Evolutionary conservation across 2,888 invertebrate species (phyloP).

Genomic region (Acleris sparsana): DNA sequence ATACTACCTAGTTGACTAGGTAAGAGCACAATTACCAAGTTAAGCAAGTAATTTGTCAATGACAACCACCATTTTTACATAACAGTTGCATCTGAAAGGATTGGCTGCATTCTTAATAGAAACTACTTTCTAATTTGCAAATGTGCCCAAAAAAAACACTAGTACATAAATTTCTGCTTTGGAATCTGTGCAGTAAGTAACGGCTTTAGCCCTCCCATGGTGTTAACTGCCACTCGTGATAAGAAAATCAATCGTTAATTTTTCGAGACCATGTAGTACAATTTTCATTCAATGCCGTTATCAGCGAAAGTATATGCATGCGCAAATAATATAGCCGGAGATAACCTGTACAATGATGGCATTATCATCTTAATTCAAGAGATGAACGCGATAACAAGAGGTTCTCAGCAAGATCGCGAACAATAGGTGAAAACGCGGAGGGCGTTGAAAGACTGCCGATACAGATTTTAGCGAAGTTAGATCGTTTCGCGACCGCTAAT

Average conservation of each 20-base stretch:
- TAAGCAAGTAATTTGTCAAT: not conserved
- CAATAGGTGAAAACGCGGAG: constrained; percentile 72
- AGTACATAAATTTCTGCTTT: not conserved
- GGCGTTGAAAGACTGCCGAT: constrained; percentile 54
- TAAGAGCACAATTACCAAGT: not conserved
- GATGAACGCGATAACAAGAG: constrained; percentile 56
- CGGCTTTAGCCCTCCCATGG: constrained; percentile 4
- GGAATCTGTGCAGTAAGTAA: constrained; percentile 2
- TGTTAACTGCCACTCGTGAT: constrained; percentile 11
- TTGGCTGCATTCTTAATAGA: constrained; percentile 4
- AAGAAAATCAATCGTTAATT: constrained; percentile 29
- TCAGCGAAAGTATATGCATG: constrained; percentile 26
- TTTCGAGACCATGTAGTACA: constrained; percentile 17
- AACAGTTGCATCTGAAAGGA: constrained; percentile 13
- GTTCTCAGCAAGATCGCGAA: constrained; percentile 62
- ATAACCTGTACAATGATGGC: constrained; percentile 63
- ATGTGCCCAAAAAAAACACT: constrained; percentile 10
- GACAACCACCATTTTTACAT: constrained; percentile 20
- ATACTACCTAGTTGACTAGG: not conserved
- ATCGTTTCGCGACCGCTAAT: constrained; percentile 56
- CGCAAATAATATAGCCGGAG: constrained; percentile 38
- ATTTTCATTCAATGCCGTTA: constrained; percentile 32
- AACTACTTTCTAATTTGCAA: constrained; percentile 19
- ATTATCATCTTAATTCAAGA: constrained; percentile 52
- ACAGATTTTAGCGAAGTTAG: constrained; percentile 49